Percentiles rank a stretch among this genome's conserved stretches.
Evolutionary conservation across 2,888 invertebrate genomes (phyloP).

Genomic region (Dicranocentrus wangi): DNA sequence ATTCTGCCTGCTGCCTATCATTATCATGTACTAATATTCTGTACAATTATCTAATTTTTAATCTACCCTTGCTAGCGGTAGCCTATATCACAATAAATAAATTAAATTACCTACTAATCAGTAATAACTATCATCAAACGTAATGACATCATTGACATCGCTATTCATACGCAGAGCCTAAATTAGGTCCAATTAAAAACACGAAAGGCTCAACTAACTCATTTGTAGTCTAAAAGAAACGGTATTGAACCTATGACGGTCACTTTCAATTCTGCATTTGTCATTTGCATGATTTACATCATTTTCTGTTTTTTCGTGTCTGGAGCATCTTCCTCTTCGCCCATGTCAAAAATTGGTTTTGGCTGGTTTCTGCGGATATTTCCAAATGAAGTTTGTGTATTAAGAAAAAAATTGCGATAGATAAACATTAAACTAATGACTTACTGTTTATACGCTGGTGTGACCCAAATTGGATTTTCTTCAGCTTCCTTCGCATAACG

Average conservation of each 20-base stretch:
- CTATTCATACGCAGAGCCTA: too few relatives aligned
- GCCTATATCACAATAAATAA: too few relatives aligned
- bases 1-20: too few relatives aligned
- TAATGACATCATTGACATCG: too few relatives aligned
- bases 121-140: too few relatives aligned
- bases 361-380: slow-evolving; percentile 83
- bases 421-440: slow-evolving; percentile 13
- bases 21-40: too few relatives aligned
- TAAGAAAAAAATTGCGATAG: too few relatives aligned
- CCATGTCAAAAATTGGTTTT: slow-evolving; percentile 81
- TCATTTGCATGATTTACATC: slow-evolving; percentile 42
- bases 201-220: neutral
- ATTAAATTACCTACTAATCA: too few relatives aligned
- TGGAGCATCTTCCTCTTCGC: slow-evolving; percentile 77
- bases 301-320: slow-evolving; percentile 69
- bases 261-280: neutral
- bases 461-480: slow-evolving; percentile 97
- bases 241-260: neutral
- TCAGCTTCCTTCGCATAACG: slow-evolving; percentile 95
- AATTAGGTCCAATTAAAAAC: too few relatives aligned
- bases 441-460: slow-evolving; percentile 87
- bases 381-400: neutral
- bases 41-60: too few relatives aligned
- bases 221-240: neutral
- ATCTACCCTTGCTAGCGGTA: too few relatives aligned